These are phyloP conservation scores for Sycobia sp. DNA, from an alignment of 1,140 invertebrate genomes.

Conservation along the genomic window DNA sequence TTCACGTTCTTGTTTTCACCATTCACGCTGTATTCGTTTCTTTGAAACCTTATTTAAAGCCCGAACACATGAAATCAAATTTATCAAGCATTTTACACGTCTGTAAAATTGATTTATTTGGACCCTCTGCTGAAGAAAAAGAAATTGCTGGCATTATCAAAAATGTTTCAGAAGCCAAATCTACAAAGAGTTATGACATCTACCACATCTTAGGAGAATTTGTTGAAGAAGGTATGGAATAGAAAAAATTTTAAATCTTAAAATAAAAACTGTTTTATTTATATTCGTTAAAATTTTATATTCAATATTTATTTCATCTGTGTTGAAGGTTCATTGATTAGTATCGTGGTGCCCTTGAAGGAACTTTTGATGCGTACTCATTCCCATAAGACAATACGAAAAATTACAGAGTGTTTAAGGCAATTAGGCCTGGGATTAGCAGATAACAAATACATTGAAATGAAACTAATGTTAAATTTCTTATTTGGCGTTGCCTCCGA, in stretches of 20 bases:
- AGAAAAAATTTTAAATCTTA: not conserved
- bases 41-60: conserved; percentile 69
- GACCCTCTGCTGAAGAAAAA: conserved; percentile 87
- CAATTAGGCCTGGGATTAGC: conserved; percentile 80
- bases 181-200: conserved; percentile 87
- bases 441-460: conserved; percentile 76
- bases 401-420: conserved; percentile 79
- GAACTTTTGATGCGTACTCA: conserved; percentile 76
- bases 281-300: not conserved
- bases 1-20: conserved; percentile 90
- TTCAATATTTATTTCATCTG: not conserved
- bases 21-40: conserved; percentile 81
- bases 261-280: not conserved
- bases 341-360: conserved; percentile 83
- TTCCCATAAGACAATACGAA: conserved; percentile 80
- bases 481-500: conserved; percentile 80
- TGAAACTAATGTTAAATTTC: conserved; percentile 79
- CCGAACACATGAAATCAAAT: conserved; percentile 79
- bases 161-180: conserved; percentile 80
- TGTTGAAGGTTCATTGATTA: conserved; percentile 63
- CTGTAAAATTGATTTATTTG: conserved; percentile 88
- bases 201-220: conserved; percentile 81
- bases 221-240: conserved; percentile 66
- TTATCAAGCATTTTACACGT: conserved; percentile 79
- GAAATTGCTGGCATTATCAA: conserved; percentile 81